Evolutionary conservation across 2,888 invertebrate species (phyloP).

Genomic region (Melikaiella ostensackeni): DNA sequence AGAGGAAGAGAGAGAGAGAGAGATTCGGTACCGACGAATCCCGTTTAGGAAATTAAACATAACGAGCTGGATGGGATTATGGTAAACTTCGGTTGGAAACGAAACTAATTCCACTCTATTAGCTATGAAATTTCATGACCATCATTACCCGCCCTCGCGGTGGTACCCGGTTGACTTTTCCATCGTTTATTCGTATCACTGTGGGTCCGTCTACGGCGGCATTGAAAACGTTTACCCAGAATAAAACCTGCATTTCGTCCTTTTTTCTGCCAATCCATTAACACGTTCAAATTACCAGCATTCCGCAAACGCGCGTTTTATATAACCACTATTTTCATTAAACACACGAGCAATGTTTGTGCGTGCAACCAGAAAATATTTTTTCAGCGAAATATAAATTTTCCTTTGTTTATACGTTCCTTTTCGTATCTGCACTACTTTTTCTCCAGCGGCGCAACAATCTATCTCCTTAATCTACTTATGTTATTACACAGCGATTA

Average conservation of each 20-base stretch:
- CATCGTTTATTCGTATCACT: constrained; percentile 46
- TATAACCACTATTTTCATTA: constrained; percentile 32
- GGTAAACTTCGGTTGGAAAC: constrained; percentile 60
- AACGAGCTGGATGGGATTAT: constrained; percentile 61
- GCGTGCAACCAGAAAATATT: background rate
- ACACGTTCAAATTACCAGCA: constrained; percentile 36
- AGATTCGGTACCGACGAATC: constrained; percentile 55
- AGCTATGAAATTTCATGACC: constrained; percentile 66
- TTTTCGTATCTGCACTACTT: too few species aligned
- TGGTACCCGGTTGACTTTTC: constrained; percentile 43
- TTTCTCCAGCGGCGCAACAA: too few species aligned
- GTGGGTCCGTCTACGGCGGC: constrained; percentile 35
- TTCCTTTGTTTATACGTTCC: background rate
- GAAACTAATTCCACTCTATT: constrained; percentile 64
- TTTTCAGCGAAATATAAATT: constrained; percentile 2
- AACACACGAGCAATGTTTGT: constrained; percentile 3
- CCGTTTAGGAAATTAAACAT: constrained; percentile 68
- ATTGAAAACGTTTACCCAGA: constrained; percentile 39
- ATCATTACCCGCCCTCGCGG: constrained; percentile 50
- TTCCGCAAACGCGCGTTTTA: constrained; percentile 37
- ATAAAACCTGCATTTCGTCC: constrained; percentile 4
- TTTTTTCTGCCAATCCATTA: constrained; percentile 30
- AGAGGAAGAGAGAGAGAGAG: constrained; percentile 40
- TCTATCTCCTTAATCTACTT: too few species aligned
- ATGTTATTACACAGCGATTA: too few species aligned